phyloP scores from a whole-genome alignment of 2,113 vertebrate species.

The Corythornis vintsioides region DNA sequence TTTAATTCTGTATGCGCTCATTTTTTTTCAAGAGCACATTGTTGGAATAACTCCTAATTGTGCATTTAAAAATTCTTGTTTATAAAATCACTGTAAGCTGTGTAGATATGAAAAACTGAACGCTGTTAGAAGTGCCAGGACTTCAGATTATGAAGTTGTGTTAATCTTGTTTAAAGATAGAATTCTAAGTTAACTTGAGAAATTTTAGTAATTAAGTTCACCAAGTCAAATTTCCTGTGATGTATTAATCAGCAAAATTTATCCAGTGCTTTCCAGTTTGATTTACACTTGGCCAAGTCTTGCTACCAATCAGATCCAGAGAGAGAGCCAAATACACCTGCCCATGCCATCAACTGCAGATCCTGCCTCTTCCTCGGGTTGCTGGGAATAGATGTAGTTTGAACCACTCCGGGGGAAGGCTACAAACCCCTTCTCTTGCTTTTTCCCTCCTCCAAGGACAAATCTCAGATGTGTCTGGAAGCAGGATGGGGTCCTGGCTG shows the following conservation, averaged over 20 bases:
- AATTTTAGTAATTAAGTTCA: background rate
- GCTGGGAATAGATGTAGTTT: background rate
- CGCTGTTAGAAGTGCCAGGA: background rate
- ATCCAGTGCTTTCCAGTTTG: background rate
- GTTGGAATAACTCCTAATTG: background rate
- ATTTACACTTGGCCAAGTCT: background rate
- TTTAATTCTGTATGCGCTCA: background rate
- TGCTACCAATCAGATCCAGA: no score
- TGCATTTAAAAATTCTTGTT: background rate
- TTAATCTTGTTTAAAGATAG: background rate
- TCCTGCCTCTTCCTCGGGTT: background rate
- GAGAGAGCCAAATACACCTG: accelerated
- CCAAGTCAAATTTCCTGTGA: background rate
- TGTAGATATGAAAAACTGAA: background rate
- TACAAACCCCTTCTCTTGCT: background rate
- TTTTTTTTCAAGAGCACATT: background rate
- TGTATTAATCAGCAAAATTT: accelerated
- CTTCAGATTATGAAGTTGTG: background rate
- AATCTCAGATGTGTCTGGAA: background rate
- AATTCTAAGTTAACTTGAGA: background rate
- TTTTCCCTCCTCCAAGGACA: background rate
- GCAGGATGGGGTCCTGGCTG: background rate
- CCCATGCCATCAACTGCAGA: background rate
- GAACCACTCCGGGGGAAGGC: background rate
- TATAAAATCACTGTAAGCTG: background rate